Base-by-base conservation (phyloP, 2,797 vertebrate genomes). In the Eutrigla gurnardus region DNA sequence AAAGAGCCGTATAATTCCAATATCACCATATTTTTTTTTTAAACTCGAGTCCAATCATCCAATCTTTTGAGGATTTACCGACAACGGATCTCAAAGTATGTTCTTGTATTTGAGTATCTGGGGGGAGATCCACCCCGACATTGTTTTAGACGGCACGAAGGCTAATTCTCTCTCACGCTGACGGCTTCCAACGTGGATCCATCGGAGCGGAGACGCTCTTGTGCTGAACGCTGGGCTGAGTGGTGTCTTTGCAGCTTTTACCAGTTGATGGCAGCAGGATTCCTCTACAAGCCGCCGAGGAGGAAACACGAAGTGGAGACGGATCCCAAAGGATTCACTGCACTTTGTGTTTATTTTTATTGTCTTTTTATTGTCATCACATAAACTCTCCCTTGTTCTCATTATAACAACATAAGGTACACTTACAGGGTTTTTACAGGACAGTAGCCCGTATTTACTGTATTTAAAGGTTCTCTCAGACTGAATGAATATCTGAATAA, bases 201-300 rank as follows among this genome's bases (percentile, higher is more conserved):
- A 42, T 64, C 25, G 37, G 37, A 72, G 66, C 35, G 46, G 68
- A 77, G 63, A n/a, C n/a, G n/a, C n/a, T n/a, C n/a, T n/a, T n/a
- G n/a, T n/a, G n/a, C n/a, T n/a, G n/a, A 42, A 63, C 14, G 49
- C 57, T 14, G 17, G 58, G 62, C 59, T 75, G 64, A 62, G 36
- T 33, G 40, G 39, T 75, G 78, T 77, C 53, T 83, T 73, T 76
- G n/a, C 67, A 80, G 65, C 1, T 81, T 82, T 79, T 33, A 80
- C 90, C 93, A 92, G 85, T 4, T 84, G 93, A 86, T 91, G 93
- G 91, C 91, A 90, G 89, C 88, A 94, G 58, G 84, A 85, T 37
- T 76, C 83, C 77, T 89, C 59, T 33, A 14, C 10, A 49, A 57
- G n/a, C 43, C 13, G 6, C 18, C 53, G 32, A 69, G 35, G 54